A percentile compares a stretch with the other conserved stretches of the same genome.
Evolutionary conservation across 2,113 vertebrate species (phyloP).

Genomic region (Tinamus guttatus): DNA sequence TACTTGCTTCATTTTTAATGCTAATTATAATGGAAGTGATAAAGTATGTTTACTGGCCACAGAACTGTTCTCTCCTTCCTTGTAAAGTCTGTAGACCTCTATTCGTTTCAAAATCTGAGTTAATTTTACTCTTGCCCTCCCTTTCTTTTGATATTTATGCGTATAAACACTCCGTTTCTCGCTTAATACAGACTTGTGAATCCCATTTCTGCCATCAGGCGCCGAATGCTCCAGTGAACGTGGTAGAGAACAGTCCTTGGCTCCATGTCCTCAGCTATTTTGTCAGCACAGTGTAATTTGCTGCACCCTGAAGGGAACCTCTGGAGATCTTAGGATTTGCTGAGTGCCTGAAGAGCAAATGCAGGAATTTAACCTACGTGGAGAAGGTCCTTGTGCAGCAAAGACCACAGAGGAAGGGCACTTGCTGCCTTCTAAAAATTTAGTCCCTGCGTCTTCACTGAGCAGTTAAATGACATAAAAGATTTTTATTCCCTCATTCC

Average conservation of each 20-base stretch:
- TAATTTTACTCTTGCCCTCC: background rate
- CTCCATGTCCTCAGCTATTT: background rate
- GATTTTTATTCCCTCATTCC: background rate
- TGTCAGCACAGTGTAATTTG: background rate
- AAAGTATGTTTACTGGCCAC: background rate
- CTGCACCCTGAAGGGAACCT: background rate
- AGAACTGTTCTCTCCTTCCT: background rate
- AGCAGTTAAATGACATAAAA: background rate
- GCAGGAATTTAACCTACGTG: accelerated
- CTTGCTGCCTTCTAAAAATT: background rate
- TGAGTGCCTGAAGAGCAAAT: background rate
- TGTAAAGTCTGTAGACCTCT: background rate
- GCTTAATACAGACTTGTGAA: background rate
- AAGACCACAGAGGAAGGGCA: background rate
- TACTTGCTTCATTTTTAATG: background rate
- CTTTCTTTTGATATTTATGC: background rate
- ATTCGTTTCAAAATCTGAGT: background rate
- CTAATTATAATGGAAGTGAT: background rate
- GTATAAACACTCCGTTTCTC: background rate
- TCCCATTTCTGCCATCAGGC: background rate
- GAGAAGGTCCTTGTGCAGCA: background rate
- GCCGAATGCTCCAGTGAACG: background rate
- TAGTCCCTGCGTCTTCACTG: background rate
- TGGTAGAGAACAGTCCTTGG: background rate
- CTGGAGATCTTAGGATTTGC: no score